Base-by-base conservation (phyloP, 2,888 invertebrate species). In the Spialia ferax region DNA sequence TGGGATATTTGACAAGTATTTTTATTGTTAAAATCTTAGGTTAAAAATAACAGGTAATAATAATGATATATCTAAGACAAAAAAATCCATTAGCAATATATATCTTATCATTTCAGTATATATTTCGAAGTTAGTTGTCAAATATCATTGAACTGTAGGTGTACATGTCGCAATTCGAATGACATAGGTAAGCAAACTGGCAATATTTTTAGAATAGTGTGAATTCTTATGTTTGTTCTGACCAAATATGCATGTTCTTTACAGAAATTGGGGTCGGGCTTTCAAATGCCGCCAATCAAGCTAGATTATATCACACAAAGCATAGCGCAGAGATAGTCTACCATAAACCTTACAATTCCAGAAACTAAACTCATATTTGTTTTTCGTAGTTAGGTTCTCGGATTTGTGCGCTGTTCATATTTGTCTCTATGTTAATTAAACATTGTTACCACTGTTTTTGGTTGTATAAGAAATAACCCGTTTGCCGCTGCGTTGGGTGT, bases 361-460 rank as follows among this genome's bases (percentile, higher is more conserved):
- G 59, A 59, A 59, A 65, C 65, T 20, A 11, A 8, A 10, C 8
- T 56, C 15, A 15, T 52, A 42, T 66, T 66, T 66, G 38, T 20
- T 60, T 50, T 66, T 42, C 59, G 13, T 42, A 38, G 35, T 54
- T 20, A 60, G 52, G 26, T 66, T 54, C 59, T 66, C 11, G 59
- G 52, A 60, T 60, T 66, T 65, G 64, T 59, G 13, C 59, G 23
- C 29, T 66, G 65, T 66, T 29, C 65, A 60, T 59, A 66, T 66
- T 65, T 66, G 65, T 52, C 59, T 52, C 20, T 42, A 64, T 54
- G 59, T 60, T 66, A 66, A 66, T 66, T 59, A 66, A 66, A 66
- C 65, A 66, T 42, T 60, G 65, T 66, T 66, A 66, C 65, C 65
- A 60, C 52, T 66, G 59, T 52, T 56, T 63, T 66, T 66, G 52